These are phyloP conservation scores for Eueremaeus valkanovi DNA, from an alignment of 2,888 invertebrate species.

Conservation along the genomic window DNA sequence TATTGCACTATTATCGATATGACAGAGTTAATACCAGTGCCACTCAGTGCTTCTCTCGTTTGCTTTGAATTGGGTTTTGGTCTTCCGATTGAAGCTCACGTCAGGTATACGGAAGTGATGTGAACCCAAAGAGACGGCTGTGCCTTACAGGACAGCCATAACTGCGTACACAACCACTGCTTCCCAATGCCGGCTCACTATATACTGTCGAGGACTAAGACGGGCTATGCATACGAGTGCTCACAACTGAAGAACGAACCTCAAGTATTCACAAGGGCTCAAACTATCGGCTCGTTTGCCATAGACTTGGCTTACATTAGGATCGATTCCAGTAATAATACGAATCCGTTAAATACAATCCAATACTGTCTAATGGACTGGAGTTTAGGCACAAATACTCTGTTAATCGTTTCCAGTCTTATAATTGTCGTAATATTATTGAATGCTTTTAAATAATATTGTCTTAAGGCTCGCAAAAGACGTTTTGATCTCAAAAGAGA, in stretches of 20 bases:
- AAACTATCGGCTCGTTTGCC: not conserved
- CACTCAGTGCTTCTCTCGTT: not conserved
- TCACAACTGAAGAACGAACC: not conserved
- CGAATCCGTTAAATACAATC: not conserved
- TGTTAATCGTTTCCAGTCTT: not conserved
- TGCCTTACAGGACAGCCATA: not conserved
- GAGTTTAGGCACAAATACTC: not conserved
- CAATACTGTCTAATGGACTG: conserved; percentile 1
- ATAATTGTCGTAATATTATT: not conserved
- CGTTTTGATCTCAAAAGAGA: too few relatives aligned
- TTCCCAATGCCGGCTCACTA: not conserved
- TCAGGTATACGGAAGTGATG: not conserved
- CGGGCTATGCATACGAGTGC: not conserved
- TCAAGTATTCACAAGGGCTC: not conserved
- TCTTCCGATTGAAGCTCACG: not conserved
- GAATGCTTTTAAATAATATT: not conserved
- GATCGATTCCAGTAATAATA: not conserved
- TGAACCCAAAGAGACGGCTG: not conserved
- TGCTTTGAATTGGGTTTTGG: not conserved
- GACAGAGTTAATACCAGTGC: too few relatives aligned
- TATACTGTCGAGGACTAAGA: not conserved
- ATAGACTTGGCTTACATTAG: not conserved
- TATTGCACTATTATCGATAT: not conserved
- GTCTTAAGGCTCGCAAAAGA: not conserved
- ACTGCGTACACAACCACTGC: not conserved